Conservation (phyloP, 2,797 vertebrate genomes). For the Rhincodon typus region DNA sequence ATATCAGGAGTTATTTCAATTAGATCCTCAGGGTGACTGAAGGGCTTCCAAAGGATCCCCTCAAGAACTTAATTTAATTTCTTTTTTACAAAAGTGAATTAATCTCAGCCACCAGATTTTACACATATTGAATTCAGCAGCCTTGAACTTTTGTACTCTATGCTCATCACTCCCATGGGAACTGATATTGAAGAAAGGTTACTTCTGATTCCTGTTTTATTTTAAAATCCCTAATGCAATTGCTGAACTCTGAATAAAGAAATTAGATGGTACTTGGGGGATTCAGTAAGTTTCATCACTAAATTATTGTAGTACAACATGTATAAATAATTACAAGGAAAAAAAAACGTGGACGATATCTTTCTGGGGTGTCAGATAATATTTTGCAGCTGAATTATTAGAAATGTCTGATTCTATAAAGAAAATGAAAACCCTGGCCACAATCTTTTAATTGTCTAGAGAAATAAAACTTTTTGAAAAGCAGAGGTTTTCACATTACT, state of each 20-base stretch:
- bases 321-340: neutral
- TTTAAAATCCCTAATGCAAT: neutral
- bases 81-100: neutral
- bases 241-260: conserved; percentile 3
- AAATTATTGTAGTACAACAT: neutral
- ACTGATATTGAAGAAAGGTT: neutral
- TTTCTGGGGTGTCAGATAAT: neutral
- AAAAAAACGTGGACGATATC: neutral
- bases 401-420: neutral
- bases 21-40: neutral
- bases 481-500: neutral
- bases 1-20: neutral
- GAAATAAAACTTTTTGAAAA: neutral
- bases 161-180: neutral
- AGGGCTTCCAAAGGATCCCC: neutral
- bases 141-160: neutral
- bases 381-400: neutral
- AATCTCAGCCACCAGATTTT: neutral
- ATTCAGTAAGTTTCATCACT: neutral
- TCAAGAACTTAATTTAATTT: neutral
- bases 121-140: neutral
- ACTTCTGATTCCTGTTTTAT: neutral
- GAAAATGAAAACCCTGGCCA: neutral
- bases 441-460: neutral
- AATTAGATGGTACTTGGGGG: neutral